Conservation (phyloP, 2,888 invertebrate genomes). For the Epistrophe eligans region DNA sequence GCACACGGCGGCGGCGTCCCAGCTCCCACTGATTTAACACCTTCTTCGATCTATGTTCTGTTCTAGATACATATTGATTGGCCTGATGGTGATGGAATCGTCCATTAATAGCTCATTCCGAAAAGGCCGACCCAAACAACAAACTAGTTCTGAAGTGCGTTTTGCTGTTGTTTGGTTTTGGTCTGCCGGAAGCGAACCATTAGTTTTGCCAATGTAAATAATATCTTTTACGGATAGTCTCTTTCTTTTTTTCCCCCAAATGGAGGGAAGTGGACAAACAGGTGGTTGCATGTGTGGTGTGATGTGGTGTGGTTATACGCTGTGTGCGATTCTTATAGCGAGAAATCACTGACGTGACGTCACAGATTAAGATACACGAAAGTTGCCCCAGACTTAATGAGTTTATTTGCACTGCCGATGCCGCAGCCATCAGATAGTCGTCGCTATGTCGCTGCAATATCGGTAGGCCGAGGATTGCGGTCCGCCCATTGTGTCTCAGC, state of each 20-base stretch:
- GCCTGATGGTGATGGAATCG: constrained; percentile 62
- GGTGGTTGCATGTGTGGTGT: constrained; percentile 41
- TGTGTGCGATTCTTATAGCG: constrained; percentile 25
- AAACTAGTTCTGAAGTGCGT: constrained; percentile 66
- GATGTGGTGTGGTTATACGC: neutral
- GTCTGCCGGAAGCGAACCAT: constrained; percentile 68
- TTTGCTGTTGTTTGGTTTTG: constrained; percentile 56
- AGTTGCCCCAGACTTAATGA: constrained; percentile 57
- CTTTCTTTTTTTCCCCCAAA: constrained; percentile 9
- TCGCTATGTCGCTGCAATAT: constrained; percentile 13
- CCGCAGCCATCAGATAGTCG: neutral
- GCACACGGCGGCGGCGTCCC: neutral
- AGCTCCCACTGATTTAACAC: constrained; percentile 57
- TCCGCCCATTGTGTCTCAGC: constrained; percentile 54
- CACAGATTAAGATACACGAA: constrained; percentile 48
- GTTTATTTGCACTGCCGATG: neutral
- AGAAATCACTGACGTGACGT: constrained; percentile 59
- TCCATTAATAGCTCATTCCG: constrained; percentile 61
- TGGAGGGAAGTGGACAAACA: constrained; percentile 62
- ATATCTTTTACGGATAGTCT: constrained; percentile 30
- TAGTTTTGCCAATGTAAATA: constrained; percentile 48
- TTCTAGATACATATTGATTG: constrained; percentile 66
- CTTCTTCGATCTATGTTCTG: constrained; percentile 47
- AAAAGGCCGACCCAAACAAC: constrained; percentile 29
- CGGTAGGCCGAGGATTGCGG: constrained; percentile 31